Evolutionary conservation across 2,888 invertebrate genomes (phyloP).

Genomic region (Himalopsyche kuldschensis): DNA sequence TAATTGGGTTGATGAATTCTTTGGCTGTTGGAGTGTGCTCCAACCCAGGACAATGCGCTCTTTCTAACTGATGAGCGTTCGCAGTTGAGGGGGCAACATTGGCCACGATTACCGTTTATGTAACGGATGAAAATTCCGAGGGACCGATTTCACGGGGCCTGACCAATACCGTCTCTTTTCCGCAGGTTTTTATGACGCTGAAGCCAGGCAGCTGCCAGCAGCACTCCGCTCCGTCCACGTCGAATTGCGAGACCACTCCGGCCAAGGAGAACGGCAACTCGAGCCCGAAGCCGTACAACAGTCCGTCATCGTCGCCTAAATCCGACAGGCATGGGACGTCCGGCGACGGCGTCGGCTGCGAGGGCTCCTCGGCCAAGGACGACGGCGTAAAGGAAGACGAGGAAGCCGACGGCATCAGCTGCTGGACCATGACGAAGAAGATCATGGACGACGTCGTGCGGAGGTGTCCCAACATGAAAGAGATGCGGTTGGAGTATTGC

Average conservation of each 20-base stretch:
- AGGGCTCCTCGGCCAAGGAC: background rate
- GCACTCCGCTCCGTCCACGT: background rate
- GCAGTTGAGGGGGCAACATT: no score
- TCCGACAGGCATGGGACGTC: background rate
- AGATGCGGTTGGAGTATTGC: slow-evolving; percentile 56
- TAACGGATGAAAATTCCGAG: no score
- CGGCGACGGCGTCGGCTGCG: background rate
- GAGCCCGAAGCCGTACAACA: slow-evolving; percentile 34
- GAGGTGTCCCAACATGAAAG: slow-evolving; percentile 50
- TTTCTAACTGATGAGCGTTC: no score
- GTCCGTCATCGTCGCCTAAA: background rate
- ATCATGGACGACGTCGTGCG: slow-evolving; percentile 46
- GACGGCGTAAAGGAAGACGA: slow-evolving; percentile 40
- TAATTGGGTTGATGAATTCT: no score
- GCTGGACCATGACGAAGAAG: slow-evolving; percentile 45
- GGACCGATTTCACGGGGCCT: no score
- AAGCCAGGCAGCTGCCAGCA: background rate
- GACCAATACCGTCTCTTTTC: no score
- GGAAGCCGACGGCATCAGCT: slow-evolving; percentile 41
- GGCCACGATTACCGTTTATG: no score
- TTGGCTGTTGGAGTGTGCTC: no score
- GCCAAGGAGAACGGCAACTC: slow-evolving; percentile 34
- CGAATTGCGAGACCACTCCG: background rate
- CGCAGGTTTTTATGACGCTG: background rate
- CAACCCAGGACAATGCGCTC: no score